Base-by-base conservation (phyloP, 1,140 invertebrate genomes). In the Drosophila guanche region DNA sequence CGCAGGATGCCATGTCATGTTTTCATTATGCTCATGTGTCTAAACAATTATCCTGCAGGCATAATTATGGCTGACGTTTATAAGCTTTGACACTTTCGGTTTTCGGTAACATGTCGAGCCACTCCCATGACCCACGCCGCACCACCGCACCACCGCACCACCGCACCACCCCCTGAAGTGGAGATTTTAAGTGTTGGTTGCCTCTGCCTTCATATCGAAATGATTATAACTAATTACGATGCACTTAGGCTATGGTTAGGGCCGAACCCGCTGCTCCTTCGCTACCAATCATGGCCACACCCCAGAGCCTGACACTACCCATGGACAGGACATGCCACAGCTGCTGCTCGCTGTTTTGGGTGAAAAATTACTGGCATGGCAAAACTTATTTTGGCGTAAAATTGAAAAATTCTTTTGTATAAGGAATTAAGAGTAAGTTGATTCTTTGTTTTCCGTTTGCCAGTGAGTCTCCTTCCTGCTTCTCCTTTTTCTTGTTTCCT, bases 11-110 rank as follows among this genome's bases (percentile, higher is more conserved):
- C 67, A 76, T 79, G 89, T 85, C 89, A 90, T 90, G 89, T 90
- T 90, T 90, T 89, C 85, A 90, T 90, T 90, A 90, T 88, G 89
- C 83, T 90, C 89, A 90, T 90, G 89, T 90, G 89, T 90, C 89
- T 88, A 90, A 90, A 90, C 89, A 90, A 90, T 90, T 90, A 90
- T 89, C 88, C 88, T 90, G 84, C 77, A 89, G 88, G 83, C 84
- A 88, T 89, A 90, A 89, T 89, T 89, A 89, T 90, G 84, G 66
- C 71, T 81, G 76, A 85, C 84, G 80, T 89, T 90, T 90, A 90
- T 90, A 90, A 89, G 89, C 88, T 84, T 90, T 90, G 88, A 90
- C 88, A 90, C 88, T 90, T 90, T 90, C 81, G 83, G 86, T 83
- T 89, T 88, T 88, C 71, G 75, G 78, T 76, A 77, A 77, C 83